These are phyloP conservation scores for Bos indicus DNA, from an alignment of 2,113 vertebrate genomes.

Conservation along the genomic window DNA sequence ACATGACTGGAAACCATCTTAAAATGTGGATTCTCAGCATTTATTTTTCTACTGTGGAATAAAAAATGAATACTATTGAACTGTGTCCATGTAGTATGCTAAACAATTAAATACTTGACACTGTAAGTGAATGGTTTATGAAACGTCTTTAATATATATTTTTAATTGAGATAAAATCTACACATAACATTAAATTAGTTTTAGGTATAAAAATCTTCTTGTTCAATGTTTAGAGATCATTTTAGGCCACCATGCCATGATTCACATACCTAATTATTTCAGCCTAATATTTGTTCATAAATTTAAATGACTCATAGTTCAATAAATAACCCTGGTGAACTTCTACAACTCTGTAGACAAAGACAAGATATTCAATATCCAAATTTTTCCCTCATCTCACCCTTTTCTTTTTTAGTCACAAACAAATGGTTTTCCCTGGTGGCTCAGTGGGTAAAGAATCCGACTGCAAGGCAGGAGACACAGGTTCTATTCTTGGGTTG, in stretches of 20 bases:
- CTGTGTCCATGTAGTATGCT: not conserved
- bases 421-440: not conserved
- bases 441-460: not conserved
- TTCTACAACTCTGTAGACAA: not conserved
- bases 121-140: not conserved
- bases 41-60: not conserved
- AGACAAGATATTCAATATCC: not conserved
- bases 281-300: not conserved
- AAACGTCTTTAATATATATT: not conserved
- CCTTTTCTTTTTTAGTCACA: not conserved
- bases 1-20: not conserved
- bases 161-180: not conserved
- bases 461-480: not conserved
- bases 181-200: not conserved
- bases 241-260: not conserved
- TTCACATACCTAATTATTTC: not conserved
- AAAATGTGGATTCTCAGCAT: not conserved
- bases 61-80: not conserved
- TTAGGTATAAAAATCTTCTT: not conserved
- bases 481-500: not conserved
- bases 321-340: not conserved
- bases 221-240: not conserved
- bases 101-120: not conserved
- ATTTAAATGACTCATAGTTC: not conserved
- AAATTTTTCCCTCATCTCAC: not conserved